Base-by-base conservation (phyloP, 1,140 invertebrate genomes). In the Lordiphosa clarofinis region DNA sequence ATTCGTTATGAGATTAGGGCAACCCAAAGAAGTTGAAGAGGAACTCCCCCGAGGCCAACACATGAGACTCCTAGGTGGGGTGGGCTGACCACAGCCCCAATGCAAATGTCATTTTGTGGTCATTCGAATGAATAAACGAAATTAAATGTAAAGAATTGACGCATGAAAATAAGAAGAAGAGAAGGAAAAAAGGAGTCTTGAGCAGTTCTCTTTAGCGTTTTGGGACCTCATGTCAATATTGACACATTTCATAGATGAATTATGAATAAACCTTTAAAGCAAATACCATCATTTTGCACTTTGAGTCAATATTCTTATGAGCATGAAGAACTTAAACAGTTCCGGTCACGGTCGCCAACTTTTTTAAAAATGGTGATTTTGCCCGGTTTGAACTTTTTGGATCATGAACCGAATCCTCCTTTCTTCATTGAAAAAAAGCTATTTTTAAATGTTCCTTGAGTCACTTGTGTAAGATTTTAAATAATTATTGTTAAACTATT, bases 101-200 rank as follows among this genome's bases (percentile, higher is more conserved):
- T 87, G 84, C 84, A 87, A 87, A 87, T 87, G 84, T 75, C 84
- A 87, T 84, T 87, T 87, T 86, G 76, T 75, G 84, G 84, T 72
- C 84, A 84, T 70, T 84, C 74, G 76, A 79, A 87, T 87, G 76
- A 87, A 87, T 87, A 87, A 84, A 84, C 84, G 84, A 87, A 87
- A 87, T 87, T 86, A 79, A 87, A 87, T 56, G 72, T 61, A 59
- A 87, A 69, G 76, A 73, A 65, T 60, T 46, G 57, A 38, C 28
- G 46, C 56, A 52, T 55, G 11, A 49, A 67, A 71, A 57, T 44
- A 37, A 38, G 36, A 59, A 62, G 43, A 53, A 37, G 56, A 64
- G 71, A 56, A 50, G 42, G 42, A 36, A 73, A 64, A 54, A 59
- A 40, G 53, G 24, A 44, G 37, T 46, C 42, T 44, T 5, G 28